Base-by-base conservation (phyloP, 2,113 vertebrate genomes). In the Diadophis punctatus region DNA sequence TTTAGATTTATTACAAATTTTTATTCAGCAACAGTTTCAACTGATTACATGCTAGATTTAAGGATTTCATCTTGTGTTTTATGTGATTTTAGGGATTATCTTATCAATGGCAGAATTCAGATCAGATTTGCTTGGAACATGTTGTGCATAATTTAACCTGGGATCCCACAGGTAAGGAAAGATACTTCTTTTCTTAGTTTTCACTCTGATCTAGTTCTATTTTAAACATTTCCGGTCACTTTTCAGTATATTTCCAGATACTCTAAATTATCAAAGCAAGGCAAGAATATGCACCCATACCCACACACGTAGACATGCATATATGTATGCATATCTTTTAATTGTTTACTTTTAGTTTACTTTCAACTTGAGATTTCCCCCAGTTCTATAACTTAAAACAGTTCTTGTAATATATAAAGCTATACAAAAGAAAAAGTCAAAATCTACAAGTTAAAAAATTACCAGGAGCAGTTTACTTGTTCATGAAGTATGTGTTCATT, bases 71-170 rank as follows among this genome's bases (percentile, higher is more conserved):
- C 3, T 90, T 39, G 85, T 84, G 49, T 27, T 90, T 87, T 30
- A 94, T 95, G 74, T 90, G 74, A 94, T 96, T 97, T 94, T 97
- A 99, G 98, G 98, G 96, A 16, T 95, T 97, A 86, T 98, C 97
- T 94, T 98, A 96, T 96, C 99, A 99, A n/a, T 99, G 99, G 99
- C 98, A 99, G 96, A 99, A 99, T 96, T 98, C 97, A 92, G 99
- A 98, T 58, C 99, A 99, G 87, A 98, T 99, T 97, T 96, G 97
- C 93, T 95, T 99, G 94, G 97, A 98, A 93, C 97, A 98, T 25
- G 94, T 98, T 95, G 98, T 97, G 90, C 98, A 98, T 93, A 99
- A 99, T 97, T 96, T 99, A 95, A 98, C 98, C 0, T 99, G 99
- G 99, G 98, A 99, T 96, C 99, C 99, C 1, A 97, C 98, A 98